Base-by-base conservation (phyloP, 2,888 invertebrate species). In the Lepeophtheirus nordmannii region DNA sequence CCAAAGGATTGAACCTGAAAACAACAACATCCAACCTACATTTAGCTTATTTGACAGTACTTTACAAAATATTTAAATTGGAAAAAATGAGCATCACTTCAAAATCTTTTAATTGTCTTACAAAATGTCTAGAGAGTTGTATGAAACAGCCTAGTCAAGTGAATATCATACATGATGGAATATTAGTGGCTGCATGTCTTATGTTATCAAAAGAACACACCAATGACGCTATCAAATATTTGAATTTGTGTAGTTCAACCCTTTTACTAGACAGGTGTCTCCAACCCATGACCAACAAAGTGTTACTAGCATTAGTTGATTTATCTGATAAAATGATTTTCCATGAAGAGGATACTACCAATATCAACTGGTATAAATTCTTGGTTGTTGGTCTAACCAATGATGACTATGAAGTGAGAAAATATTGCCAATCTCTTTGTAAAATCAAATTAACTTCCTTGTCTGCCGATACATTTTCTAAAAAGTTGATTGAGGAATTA, bases 11-110 rank as follows among this genome's bases (percentile, higher is more conserved):
- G n/a, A 72, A 71, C 0, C 79, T 85, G 12, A 92, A 92, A 77
- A 85, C 83, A 65, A 83, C 86, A 12, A 86, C 87, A 14, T 82
- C 85, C 65, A 75, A 81, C 11, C 87, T 92, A 8, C 82, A 88
- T 68, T 84, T 84, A 62, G 82, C 85, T 59, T 91, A 90, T 76
- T 81, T 87, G 68, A 67, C 67, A 46, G 61, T 68, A 12, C 20
- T 56, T 14, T 80, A 82, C 71, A 76, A 77, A 69, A 78, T 61
- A 17, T 11, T 68, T 8, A 68, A 78, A 69, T 79, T 78, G 7
- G 76, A 78, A 41, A 77, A 78, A 68, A 75, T 76, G 1, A 73
- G 74, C 17, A 74, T 75, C 67, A 76, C 87, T 68, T 77, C 82
- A 41, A 82, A 85, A n/a, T 73, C 82, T 65, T n/a, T 14, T 8